Evolutionary conservation across 2,888 invertebrate genomes (phyloP).

Genomic region (Pseudococcus longispinus): DNA sequence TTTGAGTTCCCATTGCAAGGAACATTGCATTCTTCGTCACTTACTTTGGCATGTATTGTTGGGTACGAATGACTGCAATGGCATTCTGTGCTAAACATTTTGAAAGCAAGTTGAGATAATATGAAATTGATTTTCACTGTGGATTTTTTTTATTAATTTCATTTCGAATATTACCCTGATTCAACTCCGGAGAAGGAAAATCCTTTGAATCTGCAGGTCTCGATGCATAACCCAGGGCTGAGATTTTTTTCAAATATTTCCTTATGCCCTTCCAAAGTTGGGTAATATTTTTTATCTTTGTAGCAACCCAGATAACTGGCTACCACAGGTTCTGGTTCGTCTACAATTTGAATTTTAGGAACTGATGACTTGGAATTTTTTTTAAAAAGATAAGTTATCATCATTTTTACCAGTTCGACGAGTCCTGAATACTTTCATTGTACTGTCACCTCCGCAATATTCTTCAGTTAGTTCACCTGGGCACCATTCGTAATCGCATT

Average conservation of each 20-base stretch:
- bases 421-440: neutral
- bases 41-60: constrained; percentile 38
- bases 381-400: neutral
- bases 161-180: constrained; percentile 59
- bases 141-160: no score
- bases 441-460: constrained; percentile 45
- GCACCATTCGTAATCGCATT: neutral
- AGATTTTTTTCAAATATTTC: neutral
- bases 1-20: constrained; percentile 59
- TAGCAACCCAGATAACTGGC: constrained; percentile 45
- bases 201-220: constrained; percentile 58
- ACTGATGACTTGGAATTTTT: no score
- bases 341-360: neutral
- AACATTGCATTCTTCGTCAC: constrained; percentile 59
- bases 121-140: no score
- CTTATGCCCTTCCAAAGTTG: neutral
- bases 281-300: constrained; percentile 17
- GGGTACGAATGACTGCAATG: constrained; percentile 58
- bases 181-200: constrained; percentile 58
- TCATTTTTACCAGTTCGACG: neutral
- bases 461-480: neutral
- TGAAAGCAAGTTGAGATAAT: no score
- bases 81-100: constrained; percentile 58
- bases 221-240: constrained; percentile 56
- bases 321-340: neutral